Percentiles rank a stretch among this genome's conserved stretches.
These are phyloP conservation scores for Procambarus virginalis DNA, from an alignment of 1,140 invertebrate genomes.

Conservation along the genomic window DNA sequence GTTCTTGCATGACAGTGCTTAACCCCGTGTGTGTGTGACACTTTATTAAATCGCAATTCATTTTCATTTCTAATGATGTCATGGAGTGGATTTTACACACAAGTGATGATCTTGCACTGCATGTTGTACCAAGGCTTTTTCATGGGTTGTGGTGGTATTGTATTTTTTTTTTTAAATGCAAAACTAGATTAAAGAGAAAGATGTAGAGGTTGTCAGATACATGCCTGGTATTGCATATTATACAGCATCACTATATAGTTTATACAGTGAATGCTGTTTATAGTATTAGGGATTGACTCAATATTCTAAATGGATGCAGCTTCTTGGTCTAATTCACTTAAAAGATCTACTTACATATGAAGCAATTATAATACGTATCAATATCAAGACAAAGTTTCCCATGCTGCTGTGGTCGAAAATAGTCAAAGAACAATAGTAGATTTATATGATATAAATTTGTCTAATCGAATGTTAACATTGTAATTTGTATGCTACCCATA, in stretches of 20 bases:
- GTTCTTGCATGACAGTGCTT: no score
- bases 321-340: background rate
- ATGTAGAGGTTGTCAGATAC: background rate
- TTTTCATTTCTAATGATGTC: no score
- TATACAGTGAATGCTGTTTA: no score
- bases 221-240: background rate
- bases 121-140: no score
- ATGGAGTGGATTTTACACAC: no score
- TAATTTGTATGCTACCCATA: background rate
- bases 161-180: background rate
- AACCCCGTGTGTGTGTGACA: no score
- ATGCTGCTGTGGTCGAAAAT: background rate
- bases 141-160: no score
- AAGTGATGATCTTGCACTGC: no score
- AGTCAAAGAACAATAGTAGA: background rate
- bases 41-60: no score
- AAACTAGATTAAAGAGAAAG: background rate
- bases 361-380: no score
- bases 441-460: background rate
- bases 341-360: background rate
- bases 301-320: background rate
- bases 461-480: background rate
- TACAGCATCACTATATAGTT: background rate
- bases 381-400: background rate
- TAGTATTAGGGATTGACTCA: background rate